A percentile compares a stretch with the other conserved stretches of the same genome.
Evolutionary conservation across 2,888 invertebrate species (phyloP).

Genomic region (Parochlus steinenii): DNA sequence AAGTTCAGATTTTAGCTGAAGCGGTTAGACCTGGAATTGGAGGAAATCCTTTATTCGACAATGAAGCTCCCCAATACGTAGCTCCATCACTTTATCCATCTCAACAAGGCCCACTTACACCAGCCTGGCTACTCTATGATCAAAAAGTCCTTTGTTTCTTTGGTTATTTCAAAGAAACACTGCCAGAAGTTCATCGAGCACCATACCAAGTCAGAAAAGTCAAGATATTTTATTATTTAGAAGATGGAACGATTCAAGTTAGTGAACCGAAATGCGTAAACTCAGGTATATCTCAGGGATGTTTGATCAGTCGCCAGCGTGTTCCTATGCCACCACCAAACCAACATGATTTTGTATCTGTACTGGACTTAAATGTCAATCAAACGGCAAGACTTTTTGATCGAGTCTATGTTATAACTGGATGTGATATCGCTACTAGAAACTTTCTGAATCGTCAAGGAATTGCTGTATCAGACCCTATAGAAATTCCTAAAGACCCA

Average conservation of each 20-base stretch:
- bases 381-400: conserved; percentile 65
- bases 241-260: conserved; percentile 85
- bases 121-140: conserved; percentile 77
- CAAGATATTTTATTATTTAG: conserved; percentile 70
- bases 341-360: conserved; percentile 53
- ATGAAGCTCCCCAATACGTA: conserved; percentile 33
- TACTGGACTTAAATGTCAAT: conserved; percentile 77
- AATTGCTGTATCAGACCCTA: conserved; percentile 60
- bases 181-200: conserved; percentile 48
- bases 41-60: conserved; percentile 32
- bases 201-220: conserved; percentile 57
- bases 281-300: conserved; percentile 72
- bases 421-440: conserved; percentile 76
- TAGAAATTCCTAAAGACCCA: conserved; percentile 32
- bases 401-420: conserved; percentile 61
- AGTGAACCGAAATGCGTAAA: conserved; percentile 65
- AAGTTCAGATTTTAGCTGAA: conserved; percentile 43
- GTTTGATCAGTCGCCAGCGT: conserved; percentile 64
- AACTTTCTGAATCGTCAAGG: conserved; percentile 72
- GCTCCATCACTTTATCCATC: conserved; percentile 52
- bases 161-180: conserved; percentile 34
- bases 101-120: conserved; percentile 53
- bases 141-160: conserved; percentile 48
- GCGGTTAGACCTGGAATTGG: conserved; percentile 41
- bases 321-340: conserved; percentile 58